Evolutionary conservation across 2,888 invertebrate species (phyloP).

Genomic region (Horisme vitalbata): DNA sequence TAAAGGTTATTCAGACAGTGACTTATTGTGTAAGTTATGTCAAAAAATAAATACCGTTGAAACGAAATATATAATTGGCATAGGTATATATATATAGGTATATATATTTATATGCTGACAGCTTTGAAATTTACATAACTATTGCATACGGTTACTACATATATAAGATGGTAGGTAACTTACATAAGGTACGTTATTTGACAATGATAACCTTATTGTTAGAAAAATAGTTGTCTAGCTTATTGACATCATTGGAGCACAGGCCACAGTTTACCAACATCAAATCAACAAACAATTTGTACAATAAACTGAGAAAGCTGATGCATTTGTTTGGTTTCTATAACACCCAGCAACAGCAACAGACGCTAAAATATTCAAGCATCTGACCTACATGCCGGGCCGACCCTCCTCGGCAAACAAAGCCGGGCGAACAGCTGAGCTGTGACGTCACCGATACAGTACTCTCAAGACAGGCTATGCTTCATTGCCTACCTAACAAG

Average conservation of each 20-base stretch:
- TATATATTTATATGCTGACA: no score
- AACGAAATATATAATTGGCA: no score
- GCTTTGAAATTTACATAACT: no score
- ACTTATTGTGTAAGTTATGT: slow-evolving; percentile 4
- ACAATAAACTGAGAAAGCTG: neutral
- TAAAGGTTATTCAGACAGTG: slow-evolving; percentile 9
- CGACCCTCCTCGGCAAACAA: slow-evolving; percentile 30
- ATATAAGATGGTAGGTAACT: no score
- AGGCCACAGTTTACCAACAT: no score
- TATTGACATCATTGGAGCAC: no score
- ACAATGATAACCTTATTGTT: no score
- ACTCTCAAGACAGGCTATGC: slow-evolving; percentile 15
- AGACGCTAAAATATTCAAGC: slow-evolving; percentile 26
- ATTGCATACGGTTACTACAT: neutral
- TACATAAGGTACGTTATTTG: no score
- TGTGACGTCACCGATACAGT: slow-evolving; percentile 29
- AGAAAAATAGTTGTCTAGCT: no score
- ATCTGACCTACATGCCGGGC: slow-evolving; percentile 31
- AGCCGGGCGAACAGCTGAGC: slow-evolving; percentile 34
- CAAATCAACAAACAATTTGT: neutral
- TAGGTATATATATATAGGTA: no score
- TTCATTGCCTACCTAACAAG: slow-evolving; percentile 9
- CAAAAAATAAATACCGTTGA: no score
- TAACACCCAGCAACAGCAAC: slow-evolving; percentile 14
- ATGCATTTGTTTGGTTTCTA: neutral